Conservation (phyloP, 2,113 vertebrate species). For the Eleginops maclovinus region DNA sequence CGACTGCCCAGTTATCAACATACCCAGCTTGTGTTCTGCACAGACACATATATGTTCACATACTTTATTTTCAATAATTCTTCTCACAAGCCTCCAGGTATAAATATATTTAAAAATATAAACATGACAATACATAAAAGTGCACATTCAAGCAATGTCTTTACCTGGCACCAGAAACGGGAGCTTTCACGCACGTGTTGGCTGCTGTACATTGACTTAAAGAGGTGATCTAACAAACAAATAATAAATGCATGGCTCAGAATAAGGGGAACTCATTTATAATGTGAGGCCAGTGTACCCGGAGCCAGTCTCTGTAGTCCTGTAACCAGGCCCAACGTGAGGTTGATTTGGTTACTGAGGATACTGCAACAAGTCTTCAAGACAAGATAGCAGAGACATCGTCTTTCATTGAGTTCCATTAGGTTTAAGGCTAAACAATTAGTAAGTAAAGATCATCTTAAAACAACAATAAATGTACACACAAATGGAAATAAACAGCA, state of each 20-base stretch:
- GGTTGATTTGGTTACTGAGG: constrained; percentile 72
- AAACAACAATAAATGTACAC: constrained; percentile 26
- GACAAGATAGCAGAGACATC: constrained; percentile 57
- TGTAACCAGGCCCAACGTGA: constrained; percentile 75
- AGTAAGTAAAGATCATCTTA: constrained; percentile 24
- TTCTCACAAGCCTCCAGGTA: constrained; percentile 70
- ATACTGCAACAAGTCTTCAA: constrained; percentile 64
- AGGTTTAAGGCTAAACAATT: constrained; percentile 57
- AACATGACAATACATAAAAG: constrained; percentile 71
- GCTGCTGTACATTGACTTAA: constrained; percentile 53
- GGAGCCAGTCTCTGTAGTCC: constrained; percentile 58
- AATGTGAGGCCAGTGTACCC: constrained; percentile 48
- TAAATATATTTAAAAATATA: constrained; percentile 75
- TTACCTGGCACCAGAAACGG: constrained; percentile 53
- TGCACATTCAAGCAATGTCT: constrained; percentile 68
- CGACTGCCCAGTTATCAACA: not conserved
- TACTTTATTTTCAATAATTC: constrained; percentile 70
- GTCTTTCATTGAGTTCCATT: constrained; percentile 33
- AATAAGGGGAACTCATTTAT: constrained; percentile 52
- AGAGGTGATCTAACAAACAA: constrained; percentile 42
- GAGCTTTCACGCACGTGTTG: constrained; percentile 56
- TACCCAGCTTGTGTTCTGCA: constrained; percentile 9
- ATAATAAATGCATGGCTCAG: constrained; percentile 54
- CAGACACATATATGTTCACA: constrained; percentile 45
- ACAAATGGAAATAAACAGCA: constrained; percentile 46